Evolutionary conservation across 2,888 invertebrate genomes (phyloP), one percentile per base, ranked within the genome.

Genomic region (Protodeltote pygarga): DNA sequence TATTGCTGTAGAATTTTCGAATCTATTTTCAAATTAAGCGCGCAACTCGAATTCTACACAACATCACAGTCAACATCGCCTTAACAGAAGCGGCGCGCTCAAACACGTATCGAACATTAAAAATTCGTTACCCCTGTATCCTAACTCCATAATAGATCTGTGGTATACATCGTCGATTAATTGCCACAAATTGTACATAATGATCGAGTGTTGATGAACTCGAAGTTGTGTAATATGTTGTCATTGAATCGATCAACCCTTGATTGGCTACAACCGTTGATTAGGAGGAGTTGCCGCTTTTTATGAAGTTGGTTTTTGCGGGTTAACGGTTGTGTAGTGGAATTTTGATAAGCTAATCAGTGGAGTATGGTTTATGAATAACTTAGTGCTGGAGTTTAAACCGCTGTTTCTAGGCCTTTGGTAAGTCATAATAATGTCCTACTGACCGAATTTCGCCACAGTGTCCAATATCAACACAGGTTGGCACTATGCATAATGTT

Each of bases 121-220:
- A 84, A 67, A 90, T 90, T 90, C 87, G 89, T 83, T 83, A 82
- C 77, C 80, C 83, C 70, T 60, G 65, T 63, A 66, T 51, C 53
- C 54, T 69, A 66, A 29, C 32, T 24, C 28, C 5, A 63, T 44
- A 62, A 62, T 62, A 59, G 58, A 45, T 62, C 52, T 65, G 71
- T 75, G 71, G 75, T 73, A 77, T 72, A 73, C 71, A 67, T 75
- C 78, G 68, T 78, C 77, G 65, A 66, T 83, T 89, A 86, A 89
- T 89, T 89, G 85, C 81, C 74, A 73, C 76, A 82, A 88, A 72
- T 88, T 85, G 55, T 38, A 82, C 74, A 78, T 65, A 68, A 59
- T 83, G 80, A 83, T 76, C 55, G 40, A 54, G 69, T 74, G 73
- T 68, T 73, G 65, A 77, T 76, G 73, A 77, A 73, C 75, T 23